Evolutionary conservation across 2,113 vertebrate species (phyloP), one percentile per base, ranked within the genome.

Genomic region (Carlito syrichta): DNA sequence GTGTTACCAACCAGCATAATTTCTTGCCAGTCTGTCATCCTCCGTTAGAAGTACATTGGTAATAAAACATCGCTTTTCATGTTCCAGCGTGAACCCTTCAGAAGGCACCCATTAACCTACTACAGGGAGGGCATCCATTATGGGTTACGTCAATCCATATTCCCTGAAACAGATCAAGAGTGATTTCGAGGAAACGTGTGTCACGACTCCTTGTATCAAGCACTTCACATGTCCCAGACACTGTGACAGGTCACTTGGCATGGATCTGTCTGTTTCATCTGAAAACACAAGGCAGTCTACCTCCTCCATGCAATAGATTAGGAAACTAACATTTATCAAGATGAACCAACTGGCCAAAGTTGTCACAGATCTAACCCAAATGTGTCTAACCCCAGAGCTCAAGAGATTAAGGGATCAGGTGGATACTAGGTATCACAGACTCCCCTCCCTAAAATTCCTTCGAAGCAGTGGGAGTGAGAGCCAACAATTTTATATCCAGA

Each of bases 401-500:
- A 52, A 73, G 62, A 94, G 35, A 94, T 74, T 95, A 93, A 86
- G 43, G 82, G 48, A 71, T 19, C n/a, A 93, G n/a, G 35, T 66
- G 9, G 43, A 17, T 63, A 17, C 13, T 68, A 38, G 73, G 13
- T n/a, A n/a, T 85, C 35, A 40, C 50, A 35, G 17, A 45, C 11
- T 86, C 14, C 45, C 69, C 54, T 78, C 25, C 90, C 58, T 82
- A 30, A 27, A 93, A 83, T n/a, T 54, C 96, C 91, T 95, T 91
- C 83, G 94, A 63, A 86, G 32, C 32, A 69, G 45, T 88, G 30
- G 6, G 71, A 89, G 66, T 22, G 25, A 79, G 45, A 91, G 27
- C 43, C 69, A 91, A 68, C 30, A 86, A 60, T 68, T 76, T 95
- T 81, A 81, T 76, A 91, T 23, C 50, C 22, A 79, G 14, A 69